A percentile compares a stretch with the other conserved stretches of the same genome.
These are phyloP conservation scores for Microtus ochrogaster DNA, from an alignment of 2,113 vertebrate species.

Conservation along the genomic window DNA sequence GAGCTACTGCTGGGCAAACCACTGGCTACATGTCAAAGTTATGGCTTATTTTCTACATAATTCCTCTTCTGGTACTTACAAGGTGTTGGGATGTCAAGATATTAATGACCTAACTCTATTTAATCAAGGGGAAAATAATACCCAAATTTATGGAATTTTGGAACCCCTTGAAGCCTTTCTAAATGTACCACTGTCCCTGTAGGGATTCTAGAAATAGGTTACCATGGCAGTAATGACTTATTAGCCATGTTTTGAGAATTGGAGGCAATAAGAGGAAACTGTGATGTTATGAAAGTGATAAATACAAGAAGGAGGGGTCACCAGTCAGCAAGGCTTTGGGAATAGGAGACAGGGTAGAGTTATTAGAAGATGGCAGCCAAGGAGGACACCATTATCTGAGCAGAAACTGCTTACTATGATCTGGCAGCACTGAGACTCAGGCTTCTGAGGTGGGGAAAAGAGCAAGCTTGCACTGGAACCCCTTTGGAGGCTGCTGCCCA, in stretches of 20 bases:
- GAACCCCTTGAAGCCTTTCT: neutral
- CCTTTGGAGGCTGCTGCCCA: neutral
- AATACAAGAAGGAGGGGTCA: neutral
- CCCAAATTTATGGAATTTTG: neutral
- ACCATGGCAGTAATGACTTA: neutral
- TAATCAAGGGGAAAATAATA: neutral
- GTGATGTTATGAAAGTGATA: neutral
- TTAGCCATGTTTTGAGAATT: neutral
- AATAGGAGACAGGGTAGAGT: neutral
- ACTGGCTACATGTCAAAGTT: neutral
- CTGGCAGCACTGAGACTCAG: neutral
- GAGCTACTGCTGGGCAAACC: neutral
- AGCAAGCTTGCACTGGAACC: accelerated
- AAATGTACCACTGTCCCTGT: neutral
- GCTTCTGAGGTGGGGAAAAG: neutral
- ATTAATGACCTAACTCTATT: neutral
- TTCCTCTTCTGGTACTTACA: neutral
- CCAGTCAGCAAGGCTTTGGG: neutral
- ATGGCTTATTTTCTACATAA: neutral
- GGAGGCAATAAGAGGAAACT: neutral
- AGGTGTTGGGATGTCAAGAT: neutral
- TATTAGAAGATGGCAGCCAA: neutral
- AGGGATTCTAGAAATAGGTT: neutral
- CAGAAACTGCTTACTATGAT: neutral
- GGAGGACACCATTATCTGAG: neutral